Percentiles rank a stretch among this genome's conserved stretches.
Evolutionary conservation across 2,888 invertebrate species (phyloP).

Genomic region (Sesia bembeciformis): DNA sequence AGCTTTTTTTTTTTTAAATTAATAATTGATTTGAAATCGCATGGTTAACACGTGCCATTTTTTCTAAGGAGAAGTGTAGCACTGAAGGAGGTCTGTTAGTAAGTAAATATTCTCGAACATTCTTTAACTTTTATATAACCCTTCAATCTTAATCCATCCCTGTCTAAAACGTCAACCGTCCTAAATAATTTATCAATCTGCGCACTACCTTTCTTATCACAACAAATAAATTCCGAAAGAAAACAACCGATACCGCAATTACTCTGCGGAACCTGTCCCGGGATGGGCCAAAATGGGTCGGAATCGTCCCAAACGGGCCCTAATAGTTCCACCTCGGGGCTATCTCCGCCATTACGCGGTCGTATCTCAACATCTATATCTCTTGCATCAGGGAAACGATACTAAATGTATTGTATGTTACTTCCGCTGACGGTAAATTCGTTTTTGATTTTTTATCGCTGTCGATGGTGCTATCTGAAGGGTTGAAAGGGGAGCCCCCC

Average conservation of each 20-base stretch:
- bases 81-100: too few relatives aligned
- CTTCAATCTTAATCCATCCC: too few relatives aligned
- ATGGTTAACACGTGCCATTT: too few relatives aligned
- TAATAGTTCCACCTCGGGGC: conserved; percentile 24
- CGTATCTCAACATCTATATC: conserved; percentile 12
- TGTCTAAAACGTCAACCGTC: neutral
- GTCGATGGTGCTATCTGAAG: neutral
- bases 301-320: conserved; percentile 16
- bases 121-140: too few relatives aligned
- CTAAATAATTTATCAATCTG: neutral
- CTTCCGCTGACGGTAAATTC: neutral
- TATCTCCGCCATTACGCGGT: conserved; percentile 17
- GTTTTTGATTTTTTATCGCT: neutral
- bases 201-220: conserved; percentile 2
- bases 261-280: conserved; percentile 28
- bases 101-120: too few relatives aligned
- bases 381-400: neutral
- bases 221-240: conserved; percentile 9
- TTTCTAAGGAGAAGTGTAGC: too few relatives aligned
- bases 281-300: conserved; percentile 22
- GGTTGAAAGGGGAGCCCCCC: too few relatives aligned
- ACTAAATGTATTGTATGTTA: neutral
- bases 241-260: conserved; percentile 31
- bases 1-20: too few relatives aligned
- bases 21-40: too few relatives aligned